A percentile compares a stretch with the other conserved stretches of the same genome.
Evolutionary conservation across 2,888 invertebrate genomes (phyloP).

Genomic region (Idaea biselata): DNA sequence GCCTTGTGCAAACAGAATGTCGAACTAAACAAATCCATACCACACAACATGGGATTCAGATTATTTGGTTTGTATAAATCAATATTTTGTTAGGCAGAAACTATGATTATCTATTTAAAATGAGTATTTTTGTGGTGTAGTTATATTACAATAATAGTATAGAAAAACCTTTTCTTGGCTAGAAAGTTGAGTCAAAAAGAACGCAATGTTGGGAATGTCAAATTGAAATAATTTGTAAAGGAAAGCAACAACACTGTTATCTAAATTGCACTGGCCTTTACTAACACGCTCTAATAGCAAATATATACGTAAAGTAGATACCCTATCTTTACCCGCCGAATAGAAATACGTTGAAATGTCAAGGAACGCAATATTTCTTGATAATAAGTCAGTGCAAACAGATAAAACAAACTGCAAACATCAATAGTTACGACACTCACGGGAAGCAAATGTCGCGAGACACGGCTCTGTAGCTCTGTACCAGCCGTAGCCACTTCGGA

Average conservation of each 20-base stretch:
- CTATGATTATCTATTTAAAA: not conserved
- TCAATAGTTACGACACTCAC: conserved; percentile 44
- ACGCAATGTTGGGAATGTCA: not conserved
- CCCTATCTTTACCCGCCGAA: not conserved
- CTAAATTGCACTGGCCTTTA: not conserved
- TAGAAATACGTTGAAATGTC: conserved; percentile 14
- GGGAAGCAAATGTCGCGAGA: conserved; percentile 41
- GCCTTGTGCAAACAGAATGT: not conserved
- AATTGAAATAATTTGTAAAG: not conserved
- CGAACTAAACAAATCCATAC: conserved; percentile 22
- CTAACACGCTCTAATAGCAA: not conserved
- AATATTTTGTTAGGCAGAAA: conserved; percentile 19
- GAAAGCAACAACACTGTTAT: not conserved
- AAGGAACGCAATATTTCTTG: conserved; percentile 24
- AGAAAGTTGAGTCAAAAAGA: not conserved
- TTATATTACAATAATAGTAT: not conserved
- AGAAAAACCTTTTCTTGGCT: not conserved
- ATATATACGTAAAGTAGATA: not conserved
- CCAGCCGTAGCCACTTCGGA: conserved; percentile 12
- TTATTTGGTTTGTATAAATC: conserved; percentile 26
- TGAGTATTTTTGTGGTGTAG: not conserved
- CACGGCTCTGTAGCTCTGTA: conserved; percentile 11
- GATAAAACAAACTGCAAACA: conserved; percentile 45
- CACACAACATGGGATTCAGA: conserved; percentile 19
- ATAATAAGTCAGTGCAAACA: conserved; percentile 36